Evolutionary conservation across 2,888 invertebrate species (phyloP), one percentile per base, ranked within the genome.

Genomic region (Ophioninae sp.): DNA sequence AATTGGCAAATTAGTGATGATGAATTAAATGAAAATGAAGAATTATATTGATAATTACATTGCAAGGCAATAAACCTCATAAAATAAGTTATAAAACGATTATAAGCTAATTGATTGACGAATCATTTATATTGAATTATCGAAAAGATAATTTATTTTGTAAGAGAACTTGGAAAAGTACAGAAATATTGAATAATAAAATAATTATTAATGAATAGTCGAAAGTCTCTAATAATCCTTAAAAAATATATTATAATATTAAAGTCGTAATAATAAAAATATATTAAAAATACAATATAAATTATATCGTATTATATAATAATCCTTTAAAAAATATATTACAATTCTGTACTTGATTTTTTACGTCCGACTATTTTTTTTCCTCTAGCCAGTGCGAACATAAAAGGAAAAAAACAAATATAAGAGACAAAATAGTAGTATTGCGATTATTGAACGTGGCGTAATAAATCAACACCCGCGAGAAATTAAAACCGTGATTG

Each of bases 401-500:
- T 9, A 51, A 51, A 51, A 51, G 13, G 9, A 41, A 41, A 41
- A 7, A 41, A 2, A 17, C 13, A 17, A 0, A 5, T 17, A 51
- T 17, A 51, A 10, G 51, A 51, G 51, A 51, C 13, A 51, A 17
- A 51, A 17, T 51, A 17, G 30, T 30, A 51, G 17, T 51, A 13
- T 17, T 13, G 6, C 13, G 51, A 17, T 51, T 6, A 51, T 51
- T 51, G 51, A 51, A 51, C 51, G 51, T 51, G 51, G 51, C 10
- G 51, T 6, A 51, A 51, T 51, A 51, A 51, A 17, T 17, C 69
- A 56, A 69, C 22, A 69, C 37, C 30, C 20, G 10, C 17, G 51
- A 56, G 51, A 51, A 69, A 69, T 69, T n/a, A 6, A 30, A 68
- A 68, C 10, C 68, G 68, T 17, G 8, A 51, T 68, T 41, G n/a